Conservation (phyloP, 2,888 invertebrate species). For the Agrilus cyanescens region DNA sequence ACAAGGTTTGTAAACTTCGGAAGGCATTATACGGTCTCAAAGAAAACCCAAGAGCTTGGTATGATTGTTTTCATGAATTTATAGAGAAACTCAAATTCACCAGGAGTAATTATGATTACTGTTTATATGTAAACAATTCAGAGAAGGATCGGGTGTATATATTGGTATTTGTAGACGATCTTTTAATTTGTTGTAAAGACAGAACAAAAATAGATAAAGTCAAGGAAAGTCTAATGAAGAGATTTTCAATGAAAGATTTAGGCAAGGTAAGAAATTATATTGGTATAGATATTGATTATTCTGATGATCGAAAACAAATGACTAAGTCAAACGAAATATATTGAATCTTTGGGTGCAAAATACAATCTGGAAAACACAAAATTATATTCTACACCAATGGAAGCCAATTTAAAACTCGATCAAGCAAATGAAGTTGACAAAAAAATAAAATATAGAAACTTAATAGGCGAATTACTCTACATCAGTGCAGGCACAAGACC, state of each 20-base stretch:
- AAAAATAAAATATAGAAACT: constrained; percentile 18
- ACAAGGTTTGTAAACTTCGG: no score
- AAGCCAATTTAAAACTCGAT: constrained; percentile 16
- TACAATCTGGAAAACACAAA: constrained; percentile 19
- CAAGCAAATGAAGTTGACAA: constrained; percentile 6
- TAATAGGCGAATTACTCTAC: constrained; percentile 11
- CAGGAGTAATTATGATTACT: constrained; percentile 17
- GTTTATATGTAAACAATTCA: no score
- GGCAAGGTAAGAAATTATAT: constrained; percentile 7
- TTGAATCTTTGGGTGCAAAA: constrained; percentile 14
- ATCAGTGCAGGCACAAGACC: constrained; percentile 24
- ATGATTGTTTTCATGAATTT: constrained; percentile 15
- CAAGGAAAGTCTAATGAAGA: constrained; percentile 17
- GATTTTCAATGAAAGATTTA: constrained; percentile 14
- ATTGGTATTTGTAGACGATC: constrained; percentile 9
- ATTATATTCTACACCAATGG: constrained; percentile 23
- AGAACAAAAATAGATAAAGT: constrained; percentile 14
- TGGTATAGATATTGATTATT: constrained; percentile 21
- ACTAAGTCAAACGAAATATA: constrained; percentile 22
- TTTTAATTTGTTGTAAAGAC: constrained; percentile 22
- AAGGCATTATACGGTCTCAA: no score
- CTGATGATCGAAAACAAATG: constrained; percentile 11
- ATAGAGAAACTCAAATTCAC: constrained; percentile 13
- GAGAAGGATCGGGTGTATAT: constrained; percentile 17
- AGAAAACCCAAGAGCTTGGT: constrained; percentile 16